Percentiles rank a stretch among this genome's conserved stretches.
These are phyloP conservation scores for Drosophila arawakana DNA, from an alignment of 1,140 invertebrate species.

Conservation along the genomic window DNA sequence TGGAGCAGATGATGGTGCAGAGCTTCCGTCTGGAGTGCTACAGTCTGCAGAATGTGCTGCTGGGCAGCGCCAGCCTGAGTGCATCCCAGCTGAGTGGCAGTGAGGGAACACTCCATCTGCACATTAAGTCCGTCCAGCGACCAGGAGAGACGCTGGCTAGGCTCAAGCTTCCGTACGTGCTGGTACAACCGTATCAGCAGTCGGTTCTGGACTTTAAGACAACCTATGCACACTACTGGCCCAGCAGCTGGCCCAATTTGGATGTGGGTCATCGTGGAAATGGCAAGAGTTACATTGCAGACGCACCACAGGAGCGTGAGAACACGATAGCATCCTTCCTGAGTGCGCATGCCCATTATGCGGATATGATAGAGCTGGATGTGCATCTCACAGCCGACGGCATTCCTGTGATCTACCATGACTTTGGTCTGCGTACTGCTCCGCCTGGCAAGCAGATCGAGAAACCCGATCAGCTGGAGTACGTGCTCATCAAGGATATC, in stretches of 20 bases:
- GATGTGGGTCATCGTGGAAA: constrained; percentile 97
- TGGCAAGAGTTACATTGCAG: constrained; percentile 87
- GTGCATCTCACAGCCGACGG: constrained; percentile 97
- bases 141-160: constrained; percentile 87
- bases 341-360: constrained; percentile 93
- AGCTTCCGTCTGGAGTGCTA: constrained; percentile 70
- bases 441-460: constrained; percentile 90
- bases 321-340: constrained; percentile 97
- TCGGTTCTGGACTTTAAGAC: constrained; percentile 91
- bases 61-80: constrained; percentile 93
- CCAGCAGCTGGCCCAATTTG: constrained; percentile 91
- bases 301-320: constrained; percentile 93
- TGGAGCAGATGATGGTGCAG: constrained; percentile 50
- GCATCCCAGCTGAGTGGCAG: constrained; percentile 85
- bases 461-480: constrained; percentile 90
- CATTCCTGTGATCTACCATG: constrained; percentile 97
- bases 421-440: constrained; percentile 95
- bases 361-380: constrained; percentile 98
- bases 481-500: constrained; percentile 96
- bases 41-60: constrained; percentile 81
- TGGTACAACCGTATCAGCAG: constrained; percentile 90
- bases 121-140: constrained; percentile 89
- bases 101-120: constrained; percentile 90
- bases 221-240: constrained; percentile 94
- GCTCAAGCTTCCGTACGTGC: constrained; percentile 86